Percentiles rank a stretch among this genome's conserved stretches.
These are phyloP conservation scores for Pseudachorutes palmiensis DNA, from an alignment of 1,140 invertebrate species.

Conservation along the genomic window DNA sequence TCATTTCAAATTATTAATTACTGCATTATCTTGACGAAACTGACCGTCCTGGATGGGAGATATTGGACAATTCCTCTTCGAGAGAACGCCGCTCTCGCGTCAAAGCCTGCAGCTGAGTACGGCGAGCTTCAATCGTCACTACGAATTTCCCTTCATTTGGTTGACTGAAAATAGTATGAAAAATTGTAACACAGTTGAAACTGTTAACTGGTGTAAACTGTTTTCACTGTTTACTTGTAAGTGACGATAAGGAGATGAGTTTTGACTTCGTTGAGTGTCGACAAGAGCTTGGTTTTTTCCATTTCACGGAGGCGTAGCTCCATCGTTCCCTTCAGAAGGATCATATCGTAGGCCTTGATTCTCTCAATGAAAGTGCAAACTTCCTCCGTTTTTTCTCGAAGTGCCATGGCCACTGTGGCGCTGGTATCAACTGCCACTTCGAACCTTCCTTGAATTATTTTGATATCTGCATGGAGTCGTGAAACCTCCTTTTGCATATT, in stretches of 20 bases:
- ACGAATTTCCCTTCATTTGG: slow-evolving; percentile 26
- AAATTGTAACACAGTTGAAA: neutral
- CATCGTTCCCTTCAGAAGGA: slow-evolving; percentile 22
- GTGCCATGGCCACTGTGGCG: slow-evolving; percentile 12
- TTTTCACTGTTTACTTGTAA: slow-evolving; percentile 22
- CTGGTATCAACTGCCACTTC: slow-evolving; percentile 12
- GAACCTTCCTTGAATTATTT: slow-evolving; percentile 14
- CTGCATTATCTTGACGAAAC: neutral
- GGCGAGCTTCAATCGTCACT: slow-evolving; percentile 25
- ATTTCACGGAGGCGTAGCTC: slow-evolving; percentile 27
- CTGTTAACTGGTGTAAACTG: neutral
- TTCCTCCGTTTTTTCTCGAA: slow-evolving; percentile 31
- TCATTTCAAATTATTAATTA: neutral
- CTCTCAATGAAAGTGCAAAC: slow-evolving; percentile 31
- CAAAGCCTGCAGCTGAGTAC: slow-evolving; percentile 24
- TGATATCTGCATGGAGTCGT: slow-evolving; percentile 17
- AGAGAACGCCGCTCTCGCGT: slow-evolving; percentile 21
- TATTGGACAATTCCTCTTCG: slow-evolving; percentile 28
- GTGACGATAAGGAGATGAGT: slow-evolving; percentile 29
- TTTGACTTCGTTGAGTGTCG: slow-evolving; percentile 20
- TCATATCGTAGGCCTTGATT: slow-evolving; percentile 26
- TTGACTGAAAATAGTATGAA: slow-evolving; percentile 19
- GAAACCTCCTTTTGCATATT: slow-evolving; percentile 23
- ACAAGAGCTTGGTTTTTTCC: slow-evolving; percentile 26
- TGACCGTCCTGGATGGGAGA: slow-evolving; percentile 19